Evolutionary conservation across 2,113 vertebrate genomes (phyloP).

Genomic region (Osmerus eperlanus): DNA sequence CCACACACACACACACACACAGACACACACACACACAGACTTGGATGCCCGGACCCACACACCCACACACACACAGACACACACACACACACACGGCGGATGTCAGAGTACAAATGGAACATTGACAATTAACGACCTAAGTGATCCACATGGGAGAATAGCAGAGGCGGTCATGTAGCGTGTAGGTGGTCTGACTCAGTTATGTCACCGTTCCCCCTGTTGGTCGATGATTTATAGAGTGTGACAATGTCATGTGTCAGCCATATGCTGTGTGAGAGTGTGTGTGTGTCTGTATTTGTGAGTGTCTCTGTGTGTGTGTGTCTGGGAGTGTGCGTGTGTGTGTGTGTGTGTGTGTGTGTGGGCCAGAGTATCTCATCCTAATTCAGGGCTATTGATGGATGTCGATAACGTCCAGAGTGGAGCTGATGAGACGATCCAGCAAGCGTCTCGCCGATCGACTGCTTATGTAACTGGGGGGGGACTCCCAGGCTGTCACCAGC

Average conservation of each 20-base stretch:
- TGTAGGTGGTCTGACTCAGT: no score
- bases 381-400: slow-evolving; percentile 49
- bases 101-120: neutral
- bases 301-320: neutral
- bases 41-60: no score
- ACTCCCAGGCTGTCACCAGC: no score
- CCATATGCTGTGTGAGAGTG: slow-evolving; percentile 17
- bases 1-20: no score
- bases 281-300: slow-evolving; percentile 19
- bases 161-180: no score
- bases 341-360: neutral
- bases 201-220: neutral
- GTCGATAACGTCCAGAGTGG: slow-evolving; percentile 39
- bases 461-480: slow-evolving; percentile 43
- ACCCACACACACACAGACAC: no score
- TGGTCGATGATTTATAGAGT: neutral
- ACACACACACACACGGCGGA: no score
- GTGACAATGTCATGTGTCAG: slow-evolving; percentile 6
- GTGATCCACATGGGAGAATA: no score
- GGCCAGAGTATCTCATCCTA: neutral
- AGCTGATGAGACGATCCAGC: slow-evolving; percentile 20
- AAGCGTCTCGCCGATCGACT: slow-evolving; percentile 44
- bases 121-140: no score
- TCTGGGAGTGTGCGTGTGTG: slow-evolving; percentile 17
- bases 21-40: no score